Percentiles rank a stretch among this genome's conserved stretches.
Conservation (phyloP, 1,140 invertebrate species). For the Penaeus chinensis region DNA sequence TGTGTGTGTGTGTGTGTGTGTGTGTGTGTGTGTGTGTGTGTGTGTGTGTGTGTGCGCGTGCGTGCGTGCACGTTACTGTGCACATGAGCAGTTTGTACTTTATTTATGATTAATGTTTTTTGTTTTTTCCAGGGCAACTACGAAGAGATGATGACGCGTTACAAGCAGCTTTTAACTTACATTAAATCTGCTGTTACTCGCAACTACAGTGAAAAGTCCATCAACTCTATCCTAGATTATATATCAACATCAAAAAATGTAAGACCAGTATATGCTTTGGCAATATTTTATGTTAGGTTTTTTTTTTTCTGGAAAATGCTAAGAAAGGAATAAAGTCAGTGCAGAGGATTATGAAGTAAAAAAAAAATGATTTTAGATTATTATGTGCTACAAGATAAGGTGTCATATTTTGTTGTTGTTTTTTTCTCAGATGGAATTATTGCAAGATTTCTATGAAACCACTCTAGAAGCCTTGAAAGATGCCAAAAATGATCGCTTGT, state of each 20-base stretch:
- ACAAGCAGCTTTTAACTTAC: constrained; percentile 96
- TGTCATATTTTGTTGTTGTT: not conserved
- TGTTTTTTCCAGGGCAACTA: constrained; percentile 83
- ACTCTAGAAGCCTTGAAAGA: constrained; percentile 97
- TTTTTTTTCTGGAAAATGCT: no score
- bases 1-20: no score
- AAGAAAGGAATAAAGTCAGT: no score
- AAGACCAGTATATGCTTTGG: constrained; percentile 66
- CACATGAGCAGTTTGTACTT: no score
- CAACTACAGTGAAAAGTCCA: constrained; percentile 99
- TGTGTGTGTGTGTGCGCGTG: no score
- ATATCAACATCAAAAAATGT: constrained; percentile 99
- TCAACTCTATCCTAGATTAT: constrained; percentile 99
- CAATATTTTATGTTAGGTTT: not conserved
- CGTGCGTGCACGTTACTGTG: no score
- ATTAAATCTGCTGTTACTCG: constrained; percentile 99
- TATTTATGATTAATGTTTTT: not conserved
- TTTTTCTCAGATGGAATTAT: constrained; percentile 88
- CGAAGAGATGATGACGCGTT: constrained; percentile 96
- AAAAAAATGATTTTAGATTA: no score
- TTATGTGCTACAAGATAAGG: no score
- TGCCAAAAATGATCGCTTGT: constrained; percentile 98
- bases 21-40: no score
- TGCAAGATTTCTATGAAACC: constrained; percentile 99
- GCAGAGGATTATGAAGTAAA: no score